These are phyloP conservation scores for Pantherophis alleghaniensis DNA, from an alignment of 2,797 vertebrate genomes.

Conservation along the genomic window DNA sequence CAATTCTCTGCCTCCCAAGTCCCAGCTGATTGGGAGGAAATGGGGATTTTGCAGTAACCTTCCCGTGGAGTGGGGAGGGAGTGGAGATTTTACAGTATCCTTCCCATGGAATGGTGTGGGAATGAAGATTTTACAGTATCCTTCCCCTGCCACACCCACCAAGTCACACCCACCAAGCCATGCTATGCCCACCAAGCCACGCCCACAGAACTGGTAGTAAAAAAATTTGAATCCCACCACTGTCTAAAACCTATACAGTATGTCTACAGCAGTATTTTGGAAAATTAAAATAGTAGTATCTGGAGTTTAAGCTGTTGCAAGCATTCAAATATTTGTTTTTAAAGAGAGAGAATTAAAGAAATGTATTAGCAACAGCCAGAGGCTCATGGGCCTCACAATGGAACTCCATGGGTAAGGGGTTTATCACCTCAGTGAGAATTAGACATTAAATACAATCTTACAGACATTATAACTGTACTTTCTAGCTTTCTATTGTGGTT, in stretches of 20 bases:
- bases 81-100: too few species aligned
- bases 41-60: too few species aligned
- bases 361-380: background rate
- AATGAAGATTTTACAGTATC: too few species aligned
- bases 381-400: background rate
- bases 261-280: background rate
- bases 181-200: too few species aligned
- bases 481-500: background rate
- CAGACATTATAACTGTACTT: background rate
- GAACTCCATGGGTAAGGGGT: background rate
- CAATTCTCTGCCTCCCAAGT: too few species aligned
- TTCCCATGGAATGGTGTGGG: too few species aligned
- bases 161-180: too few species aligned
- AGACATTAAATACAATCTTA: background rate
- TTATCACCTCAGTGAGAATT: background rate
- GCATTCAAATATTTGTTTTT: background rate
- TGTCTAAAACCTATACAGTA: background rate
- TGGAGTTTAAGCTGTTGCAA: background rate
- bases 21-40: too few species aligned
- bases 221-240: too few species aligned
- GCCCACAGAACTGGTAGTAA: too few species aligned
- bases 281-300: background rate
- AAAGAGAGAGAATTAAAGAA: background rate
- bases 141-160: too few species aligned
- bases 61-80: too few species aligned